Conservation (phyloP, 2,888 invertebrate genomes). For the Drosophila rubida region DNA sequence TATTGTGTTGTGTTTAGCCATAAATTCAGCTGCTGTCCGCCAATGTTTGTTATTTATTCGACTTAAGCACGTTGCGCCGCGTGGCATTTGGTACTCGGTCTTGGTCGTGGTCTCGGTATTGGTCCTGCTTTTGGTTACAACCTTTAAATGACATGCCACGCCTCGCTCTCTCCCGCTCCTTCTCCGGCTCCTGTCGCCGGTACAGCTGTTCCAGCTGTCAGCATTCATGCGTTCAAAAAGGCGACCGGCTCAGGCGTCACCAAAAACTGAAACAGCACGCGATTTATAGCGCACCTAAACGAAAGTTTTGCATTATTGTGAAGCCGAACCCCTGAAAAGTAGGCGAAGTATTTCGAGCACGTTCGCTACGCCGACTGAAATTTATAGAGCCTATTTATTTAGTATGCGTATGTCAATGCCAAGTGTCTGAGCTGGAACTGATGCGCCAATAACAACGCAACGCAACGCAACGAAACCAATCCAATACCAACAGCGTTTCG, state of each 20-base stretch:
- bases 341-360: constrained; percentile 60
- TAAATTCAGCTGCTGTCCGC: constrained; percentile 78
- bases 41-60: constrained; percentile 81
- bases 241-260: constrained; percentile 40
- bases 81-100: constrained; percentile 65
- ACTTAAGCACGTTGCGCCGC: constrained; percentile 70
- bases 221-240: constrained; percentile 68
- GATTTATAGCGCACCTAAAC: constrained; percentile 72
- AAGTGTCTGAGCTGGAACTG: constrained; percentile 43
- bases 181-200: constrained; percentile 1
- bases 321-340: not conserved
- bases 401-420: constrained; percentile 71
- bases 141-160: constrained; percentile 72
- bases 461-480: constrained; percentile 7
- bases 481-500: constrained; percentile 26
- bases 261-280: constrained; percentile 63
- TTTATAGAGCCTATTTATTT: constrained; percentile 69
- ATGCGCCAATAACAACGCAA: constrained; percentile 27
- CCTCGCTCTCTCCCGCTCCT: constrained; percentile 33
- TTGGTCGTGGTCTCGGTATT: constrained; percentile 47
- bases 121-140: constrained; percentile 49
- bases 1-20: constrained; percentile 43
- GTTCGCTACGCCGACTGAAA: constrained; percentile 45
- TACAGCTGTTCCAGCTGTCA: constrained; percentile 67
- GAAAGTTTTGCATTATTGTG: constrained; percentile 58